Percentiles rank a stretch among this genome's conserved stretches.
These are phyloP conservation scores for Tragelaphus buxtoni DNA, from an alignment of 2,113 vertebrate genomes.

Conservation along the genomic window DNA sequence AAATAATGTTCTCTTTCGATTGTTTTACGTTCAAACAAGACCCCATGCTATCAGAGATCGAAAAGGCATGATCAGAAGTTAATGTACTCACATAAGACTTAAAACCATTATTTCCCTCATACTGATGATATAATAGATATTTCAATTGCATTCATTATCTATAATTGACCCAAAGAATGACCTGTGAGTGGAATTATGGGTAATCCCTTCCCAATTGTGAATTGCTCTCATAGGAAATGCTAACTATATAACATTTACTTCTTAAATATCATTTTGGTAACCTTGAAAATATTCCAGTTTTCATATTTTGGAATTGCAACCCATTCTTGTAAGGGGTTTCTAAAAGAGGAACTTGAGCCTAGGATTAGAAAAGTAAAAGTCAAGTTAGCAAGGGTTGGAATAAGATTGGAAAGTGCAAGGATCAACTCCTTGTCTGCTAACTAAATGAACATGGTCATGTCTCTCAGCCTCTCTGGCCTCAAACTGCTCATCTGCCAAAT, in stretches of 20 bases:
- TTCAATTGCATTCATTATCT: not conserved
- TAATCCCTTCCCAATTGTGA: not conserved
- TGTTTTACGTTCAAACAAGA: not conserved
- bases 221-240: not conserved
- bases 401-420: not conserved
- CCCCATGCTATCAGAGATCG: not conserved
- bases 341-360: not conserved
- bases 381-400: not conserved
- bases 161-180: not conserved
- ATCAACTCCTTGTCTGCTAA: not conserved
- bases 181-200: not conserved
- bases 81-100: not conserved
- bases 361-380: not conserved
- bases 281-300: constrained; percentile 28
- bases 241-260: not conserved
- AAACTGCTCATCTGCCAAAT: not conserved
- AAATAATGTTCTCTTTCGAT: not conserved
- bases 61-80: not conserved
- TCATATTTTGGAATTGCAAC: not conserved
- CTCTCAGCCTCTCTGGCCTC: not conserved
- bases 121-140: not conserved
- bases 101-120: not conserved
- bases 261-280: constrained; percentile 1
- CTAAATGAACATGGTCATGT: not conserved
- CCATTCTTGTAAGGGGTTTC: not conserved